Evolutionary conservation across 1,140 invertebrate genomes (phyloP).

Genomic region (Megathymus violae): DNA sequence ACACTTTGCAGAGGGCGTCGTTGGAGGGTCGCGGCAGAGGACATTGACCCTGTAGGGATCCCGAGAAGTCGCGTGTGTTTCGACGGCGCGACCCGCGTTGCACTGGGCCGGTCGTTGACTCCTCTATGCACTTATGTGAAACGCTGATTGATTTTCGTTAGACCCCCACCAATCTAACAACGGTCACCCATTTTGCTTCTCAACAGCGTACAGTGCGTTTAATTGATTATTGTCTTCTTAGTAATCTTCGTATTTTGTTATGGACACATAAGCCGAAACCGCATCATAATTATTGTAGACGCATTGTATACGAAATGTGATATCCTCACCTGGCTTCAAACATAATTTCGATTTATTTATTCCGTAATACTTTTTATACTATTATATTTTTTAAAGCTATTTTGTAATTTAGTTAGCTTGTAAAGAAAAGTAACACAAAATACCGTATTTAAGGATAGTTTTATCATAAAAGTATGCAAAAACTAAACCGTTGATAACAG

Average conservation of each 20-base stretch:
- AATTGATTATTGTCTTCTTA: no score
- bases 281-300: no score
- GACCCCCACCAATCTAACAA: conserved; percentile 26
- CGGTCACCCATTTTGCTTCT: background rate
- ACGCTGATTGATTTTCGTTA: conserved; percentile 63
- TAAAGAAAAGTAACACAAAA: background rate
- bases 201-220: background rate
- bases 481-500: background rate
- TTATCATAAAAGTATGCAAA: background rate
- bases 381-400: no score
- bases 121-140: conserved; percentile 61
- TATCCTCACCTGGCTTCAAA: no score
- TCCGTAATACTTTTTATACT: no score
- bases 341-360: no score
- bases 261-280: no score
- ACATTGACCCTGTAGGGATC: conserved; percentile 74
- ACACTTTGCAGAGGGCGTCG: conserved; percentile 54
- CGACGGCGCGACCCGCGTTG: conserved; percentile 58
- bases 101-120: conserved; percentile 75
- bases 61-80: conserved; percentile 60
- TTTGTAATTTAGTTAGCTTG: no score
- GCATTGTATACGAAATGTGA: no score
- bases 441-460: background rate
- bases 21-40: conserved; percentile 56
- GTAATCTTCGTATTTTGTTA: no score